A percentile compares a stretch with the other conserved stretches of the same genome.
These are phyloP conservation scores for Papilio xuthus DNA, from an alignment of 1,140 invertebrate species.

Conservation along the genomic window DNA sequence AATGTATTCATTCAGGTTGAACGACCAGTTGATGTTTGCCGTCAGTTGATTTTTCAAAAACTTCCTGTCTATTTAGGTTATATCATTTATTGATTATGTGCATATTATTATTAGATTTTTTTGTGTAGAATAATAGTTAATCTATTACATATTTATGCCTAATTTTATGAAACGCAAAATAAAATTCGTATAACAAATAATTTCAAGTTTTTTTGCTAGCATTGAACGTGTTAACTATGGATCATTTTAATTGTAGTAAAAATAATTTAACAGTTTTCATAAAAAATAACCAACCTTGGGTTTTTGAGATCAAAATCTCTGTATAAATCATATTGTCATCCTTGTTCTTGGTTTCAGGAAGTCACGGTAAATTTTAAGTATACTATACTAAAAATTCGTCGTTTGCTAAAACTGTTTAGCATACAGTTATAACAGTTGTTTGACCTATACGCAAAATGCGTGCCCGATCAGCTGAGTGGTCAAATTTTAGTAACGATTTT, in stretches of 20 bases:
- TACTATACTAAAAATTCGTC: not conserved
- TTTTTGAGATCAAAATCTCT: no score
- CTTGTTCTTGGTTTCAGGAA: no score
- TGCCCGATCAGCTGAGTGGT: conserved; percentile 10
- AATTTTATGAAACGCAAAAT: not conserved
- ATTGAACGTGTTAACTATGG: not conserved
- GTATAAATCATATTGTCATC: no score
- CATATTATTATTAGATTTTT: not conserved
- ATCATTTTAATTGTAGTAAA: no score
- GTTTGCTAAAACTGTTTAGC: conserved; percentile 20
- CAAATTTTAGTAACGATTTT: conserved; percentile 19
- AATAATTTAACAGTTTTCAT: not conserved
- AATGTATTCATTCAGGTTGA: conserved; percentile 4
- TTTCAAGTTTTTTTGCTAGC: not conserved
- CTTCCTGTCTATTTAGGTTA: conserved; percentile 10
- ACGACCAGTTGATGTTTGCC: not conserved
- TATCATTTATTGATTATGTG: not conserved
- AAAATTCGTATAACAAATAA: not conserved
- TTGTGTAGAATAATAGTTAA: not conserved
- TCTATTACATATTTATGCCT: not conserved
- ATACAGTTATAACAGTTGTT: conserved; percentile 18
- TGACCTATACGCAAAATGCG: conserved; percentile 10
- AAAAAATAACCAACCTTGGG: not conserved
- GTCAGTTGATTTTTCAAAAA: conserved; percentile 13
- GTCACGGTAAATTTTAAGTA: no score